phyloP scores from a whole-genome alignment of 2,113 vertebrate species.

The Tichodroma muraria region DNA sequence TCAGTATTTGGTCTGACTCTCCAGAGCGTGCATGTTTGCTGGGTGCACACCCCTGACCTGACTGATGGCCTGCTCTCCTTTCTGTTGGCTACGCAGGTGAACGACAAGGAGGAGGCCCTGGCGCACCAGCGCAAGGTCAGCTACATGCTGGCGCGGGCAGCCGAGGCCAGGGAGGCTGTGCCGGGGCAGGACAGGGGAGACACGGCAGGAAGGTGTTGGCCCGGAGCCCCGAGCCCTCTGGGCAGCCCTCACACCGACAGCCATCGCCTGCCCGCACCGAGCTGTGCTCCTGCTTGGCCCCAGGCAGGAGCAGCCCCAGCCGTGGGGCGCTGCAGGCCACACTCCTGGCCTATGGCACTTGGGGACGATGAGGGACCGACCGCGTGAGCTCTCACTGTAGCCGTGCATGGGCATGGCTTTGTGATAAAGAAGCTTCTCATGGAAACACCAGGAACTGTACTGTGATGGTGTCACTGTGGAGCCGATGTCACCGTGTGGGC shows the following conservation, averaged over 20 bases:
- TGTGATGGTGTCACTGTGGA: accelerated
- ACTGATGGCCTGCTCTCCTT: not conserved
- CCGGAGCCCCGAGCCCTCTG: not conserved
- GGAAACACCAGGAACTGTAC: not conserved
- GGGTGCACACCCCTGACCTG: not conserved
- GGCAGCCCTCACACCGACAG: accelerated
- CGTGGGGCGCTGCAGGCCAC: accelerated
- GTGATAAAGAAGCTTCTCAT: not conserved
- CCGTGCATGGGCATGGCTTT: accelerated
- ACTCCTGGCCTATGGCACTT: not conserved
- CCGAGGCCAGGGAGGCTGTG: constrained; percentile 73
- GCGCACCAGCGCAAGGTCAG: constrained; percentile 94
- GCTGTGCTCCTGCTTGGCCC: too few relatives aligned
- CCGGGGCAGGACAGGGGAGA: not conserved
- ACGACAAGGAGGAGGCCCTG: constrained; percentile 90
- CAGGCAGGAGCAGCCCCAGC: accelerated
- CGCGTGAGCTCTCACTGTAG: accelerated
- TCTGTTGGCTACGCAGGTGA: constrained; percentile 68
- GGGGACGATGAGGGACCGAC: accelerated
- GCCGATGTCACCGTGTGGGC: too few relatives aligned
- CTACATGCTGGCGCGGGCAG: constrained; percentile 83
- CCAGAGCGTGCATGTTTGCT: accelerated
- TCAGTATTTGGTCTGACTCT: constrained; percentile 52
- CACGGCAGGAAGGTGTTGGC: accelerated
- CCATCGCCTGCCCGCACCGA: too few relatives aligned